Conservation (phyloP, 2,888 invertebrate genomes). For the Hemicrepidius hirtus region DNA sequence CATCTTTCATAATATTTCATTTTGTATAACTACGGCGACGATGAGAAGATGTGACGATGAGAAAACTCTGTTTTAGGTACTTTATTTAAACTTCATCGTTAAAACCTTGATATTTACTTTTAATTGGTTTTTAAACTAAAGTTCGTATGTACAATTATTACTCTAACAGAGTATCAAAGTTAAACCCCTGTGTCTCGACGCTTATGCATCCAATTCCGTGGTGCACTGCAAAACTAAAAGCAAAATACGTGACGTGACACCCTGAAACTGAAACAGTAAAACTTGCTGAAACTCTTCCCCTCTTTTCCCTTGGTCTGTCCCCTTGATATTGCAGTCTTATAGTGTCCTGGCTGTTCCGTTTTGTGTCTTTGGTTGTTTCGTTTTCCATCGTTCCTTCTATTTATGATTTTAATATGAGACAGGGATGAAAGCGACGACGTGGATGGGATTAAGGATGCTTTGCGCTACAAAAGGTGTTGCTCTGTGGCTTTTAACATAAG, state of each 20-base stretch:
- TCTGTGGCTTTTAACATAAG: conserved; percentile 52
- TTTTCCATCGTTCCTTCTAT: conserved; percentile 31
- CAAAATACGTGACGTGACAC: conserved; percentile 35
- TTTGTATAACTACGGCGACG: too few relatives aligned
- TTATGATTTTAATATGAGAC: conserved; percentile 46
- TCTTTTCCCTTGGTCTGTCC: background rate
- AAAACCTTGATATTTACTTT: too few relatives aligned
- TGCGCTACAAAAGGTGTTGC: conserved; percentile 48
- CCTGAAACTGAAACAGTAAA: conserved; percentile 40
- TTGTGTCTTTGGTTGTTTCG: conserved; percentile 15
- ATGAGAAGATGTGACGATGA: too few relatives aligned
- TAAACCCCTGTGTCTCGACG: too few relatives aligned
- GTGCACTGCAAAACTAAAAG: conserved; percentile 14
- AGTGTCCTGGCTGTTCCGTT: conserved; percentile 23
- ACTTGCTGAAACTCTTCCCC: conserved; percentile 13
- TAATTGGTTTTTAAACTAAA: too few relatives aligned
- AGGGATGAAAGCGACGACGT: conserved; percentile 46
- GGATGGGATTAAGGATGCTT: conserved; percentile 41
- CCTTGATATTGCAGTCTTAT: conserved; percentile 32
- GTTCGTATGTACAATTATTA: too few relatives aligned
- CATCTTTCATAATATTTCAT: too few relatives aligned
- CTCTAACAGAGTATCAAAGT: too few relatives aligned
- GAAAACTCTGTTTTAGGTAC: too few relatives aligned
- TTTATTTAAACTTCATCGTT: too few relatives aligned
- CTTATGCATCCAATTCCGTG: background rate